These are phyloP conservation scores for Nipponacmea schrenckii DNA, from an alignment of 2,888 invertebrate genomes.

Conservation along the genomic window DNA sequence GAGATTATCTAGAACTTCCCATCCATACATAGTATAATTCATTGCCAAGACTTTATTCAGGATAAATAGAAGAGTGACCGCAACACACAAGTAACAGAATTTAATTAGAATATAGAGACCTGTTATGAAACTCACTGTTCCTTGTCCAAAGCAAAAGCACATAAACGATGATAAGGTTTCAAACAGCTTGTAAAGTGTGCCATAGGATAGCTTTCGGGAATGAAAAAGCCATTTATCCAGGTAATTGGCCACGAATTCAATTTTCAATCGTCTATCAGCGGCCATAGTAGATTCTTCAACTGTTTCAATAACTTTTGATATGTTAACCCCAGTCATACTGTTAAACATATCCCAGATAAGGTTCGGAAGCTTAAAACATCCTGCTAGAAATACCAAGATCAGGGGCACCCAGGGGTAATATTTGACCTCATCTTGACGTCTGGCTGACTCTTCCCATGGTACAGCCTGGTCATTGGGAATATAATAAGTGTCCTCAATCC, in stretches of 20 bases:
- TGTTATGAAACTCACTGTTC: constrained; percentile 28
- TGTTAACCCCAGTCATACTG: constrained; percentile 33
- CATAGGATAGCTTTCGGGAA: constrained; percentile 5
- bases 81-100: constrained; percentile 24
- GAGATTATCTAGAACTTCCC: constrained; percentile 27
- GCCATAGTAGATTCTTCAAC: constrained; percentile 29
- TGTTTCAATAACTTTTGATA: constrained; percentile 31
- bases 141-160: constrained; percentile 26
- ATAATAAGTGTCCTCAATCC: constrained; percentile 33
- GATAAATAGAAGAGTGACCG: constrained; percentile 24
- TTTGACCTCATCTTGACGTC: constrained; percentile 30
- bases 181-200: background rate
- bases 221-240: constrained; percentile 24
- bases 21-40: constrained; percentile 30
- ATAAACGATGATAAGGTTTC: constrained; percentile 13
- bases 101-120: constrained; percentile 30
- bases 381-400: constrained; percentile 40
- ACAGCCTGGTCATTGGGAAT: constrained; percentile 25
- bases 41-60: constrained; percentile 30
- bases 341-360: constrained; percentile 37
- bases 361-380: constrained; percentile 40
- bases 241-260: constrained; percentile 23
- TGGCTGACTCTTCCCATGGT: constrained; percentile 24
- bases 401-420: constrained; percentile 50
- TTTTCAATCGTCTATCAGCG: constrained; percentile 15